phyloP scores from a whole-genome alignment of 2,888 invertebrate genomes.

The Dichetophora obliterata region DNA sequence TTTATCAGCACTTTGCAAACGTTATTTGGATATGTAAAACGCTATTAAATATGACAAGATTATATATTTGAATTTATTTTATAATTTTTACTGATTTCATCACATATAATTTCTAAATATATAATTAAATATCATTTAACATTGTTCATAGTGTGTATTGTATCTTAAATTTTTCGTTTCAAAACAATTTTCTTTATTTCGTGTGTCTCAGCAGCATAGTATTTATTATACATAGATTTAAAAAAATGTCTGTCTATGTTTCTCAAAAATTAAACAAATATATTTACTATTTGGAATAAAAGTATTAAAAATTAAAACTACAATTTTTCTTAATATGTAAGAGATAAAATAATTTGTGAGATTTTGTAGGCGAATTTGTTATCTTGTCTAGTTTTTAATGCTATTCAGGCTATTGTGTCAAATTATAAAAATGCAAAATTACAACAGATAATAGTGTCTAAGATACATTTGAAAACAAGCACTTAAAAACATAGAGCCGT shows the following conservation, averaged over 20 bases:
- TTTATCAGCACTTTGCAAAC: too few species aligned
- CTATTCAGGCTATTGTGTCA: background rate
- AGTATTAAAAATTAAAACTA: slow-evolving; percentile 15
- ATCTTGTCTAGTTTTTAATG: background rate
- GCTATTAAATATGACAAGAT: background rate
- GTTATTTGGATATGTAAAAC: background rate
- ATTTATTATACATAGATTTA: slow-evolving; percentile 13
- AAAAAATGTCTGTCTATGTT: slow-evolving; percentile 1
- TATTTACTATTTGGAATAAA: slow-evolving; percentile 15
- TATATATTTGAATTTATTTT: slow-evolving; percentile 4
- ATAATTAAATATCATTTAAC: slow-evolving; percentile 23
- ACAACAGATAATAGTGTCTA: background rate
- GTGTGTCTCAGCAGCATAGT: slow-evolving; percentile 9
- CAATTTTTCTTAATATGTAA: slow-evolving; percentile 10
- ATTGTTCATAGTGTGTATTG: slow-evolving; percentile 24
- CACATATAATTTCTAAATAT: slow-evolving; percentile 10
- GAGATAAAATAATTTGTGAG: slow-evolving; percentile 28
- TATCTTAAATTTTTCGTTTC: slow-evolving; percentile 11
- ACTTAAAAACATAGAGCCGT: background rate
- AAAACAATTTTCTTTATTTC: background rate
- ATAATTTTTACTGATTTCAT: slow-evolving; percentile 13
- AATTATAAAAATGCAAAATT: slow-evolving; percentile 1
- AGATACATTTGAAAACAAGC: background rate
- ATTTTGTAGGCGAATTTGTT: slow-evolving; percentile 22
- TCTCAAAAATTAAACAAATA: slow-evolving; percentile 17